These are phyloP conservation scores for Cavia aperea DNA, from an alignment of 2,113 vertebrate genomes.

Conservation along the genomic window DNA sequence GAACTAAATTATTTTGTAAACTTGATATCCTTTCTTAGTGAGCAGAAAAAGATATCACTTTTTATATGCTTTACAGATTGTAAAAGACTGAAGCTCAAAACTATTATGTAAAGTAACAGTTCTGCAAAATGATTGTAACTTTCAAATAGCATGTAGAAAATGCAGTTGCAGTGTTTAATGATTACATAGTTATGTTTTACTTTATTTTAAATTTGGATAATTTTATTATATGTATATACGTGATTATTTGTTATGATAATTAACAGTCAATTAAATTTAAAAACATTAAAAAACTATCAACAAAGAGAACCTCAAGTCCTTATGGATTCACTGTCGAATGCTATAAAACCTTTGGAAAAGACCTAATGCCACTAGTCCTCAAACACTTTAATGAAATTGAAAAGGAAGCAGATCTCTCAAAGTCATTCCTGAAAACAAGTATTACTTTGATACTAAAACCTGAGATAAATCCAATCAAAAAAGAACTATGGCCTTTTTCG, in stretches of 20 bases:
- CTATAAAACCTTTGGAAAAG: no score
- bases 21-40: background rate
- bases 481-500: no score
- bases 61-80: background rate
- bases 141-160: background rate
- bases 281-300: no score
- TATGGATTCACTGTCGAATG: no score
- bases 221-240: background rate
- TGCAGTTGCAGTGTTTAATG: background rate
- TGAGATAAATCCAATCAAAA: no score
- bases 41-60: background rate
- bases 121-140: background rate
- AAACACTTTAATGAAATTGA: no score
- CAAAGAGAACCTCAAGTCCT: no score
- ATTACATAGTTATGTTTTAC: background rate
- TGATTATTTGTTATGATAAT: background rate
- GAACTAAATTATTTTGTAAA: constrained; percentile 7
- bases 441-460: no score
- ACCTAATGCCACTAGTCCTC: no score
- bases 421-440: no score
- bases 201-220: background rate
- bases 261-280: no score
- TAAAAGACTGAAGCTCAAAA: background rate
- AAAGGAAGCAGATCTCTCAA: no score
- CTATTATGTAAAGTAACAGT: background rate